These are phyloP conservation scores for Uria lomvia DNA, from an alignment of 2,113 vertebrate genomes.

Conservation along the genomic window DNA sequence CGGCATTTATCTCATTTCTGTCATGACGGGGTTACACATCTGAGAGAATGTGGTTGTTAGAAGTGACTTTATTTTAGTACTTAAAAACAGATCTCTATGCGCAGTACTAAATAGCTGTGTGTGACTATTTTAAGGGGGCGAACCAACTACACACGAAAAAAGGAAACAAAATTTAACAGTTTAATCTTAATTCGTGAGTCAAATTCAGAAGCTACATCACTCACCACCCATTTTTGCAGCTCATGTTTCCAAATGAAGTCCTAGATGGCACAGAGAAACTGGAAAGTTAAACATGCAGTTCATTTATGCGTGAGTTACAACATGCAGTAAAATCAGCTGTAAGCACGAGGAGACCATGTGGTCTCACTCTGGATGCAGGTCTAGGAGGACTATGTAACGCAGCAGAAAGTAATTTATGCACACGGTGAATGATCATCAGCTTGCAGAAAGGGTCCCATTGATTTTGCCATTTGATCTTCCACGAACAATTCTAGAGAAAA, in stretches of 20 bases:
- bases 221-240: neutral
- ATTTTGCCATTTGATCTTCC: neutral
- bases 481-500: neutral
- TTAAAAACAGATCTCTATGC: neutral
- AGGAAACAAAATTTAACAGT: neutral
- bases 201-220: neutral
- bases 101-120: neutral
- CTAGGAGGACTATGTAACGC: accelerated
- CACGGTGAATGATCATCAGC: neutral
- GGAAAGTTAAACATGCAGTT: neutral
- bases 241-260: neutral
- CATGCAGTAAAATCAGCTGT: neutral
- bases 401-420: neutral
- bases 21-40: neutral
- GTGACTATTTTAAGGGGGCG: neutral
- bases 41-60: neutral
- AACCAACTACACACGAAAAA: neutral
- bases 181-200: neutral
- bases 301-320: neutral
- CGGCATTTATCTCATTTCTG: neutral
- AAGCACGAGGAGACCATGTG: accelerated
- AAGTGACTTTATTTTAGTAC: neutral
- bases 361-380: neutral
- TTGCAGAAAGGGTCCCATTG: neutral
- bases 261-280: neutral